Evolutionary conservation across 2,888 invertebrate genomes (phyloP).

Genomic region (Automeris io): DNA sequence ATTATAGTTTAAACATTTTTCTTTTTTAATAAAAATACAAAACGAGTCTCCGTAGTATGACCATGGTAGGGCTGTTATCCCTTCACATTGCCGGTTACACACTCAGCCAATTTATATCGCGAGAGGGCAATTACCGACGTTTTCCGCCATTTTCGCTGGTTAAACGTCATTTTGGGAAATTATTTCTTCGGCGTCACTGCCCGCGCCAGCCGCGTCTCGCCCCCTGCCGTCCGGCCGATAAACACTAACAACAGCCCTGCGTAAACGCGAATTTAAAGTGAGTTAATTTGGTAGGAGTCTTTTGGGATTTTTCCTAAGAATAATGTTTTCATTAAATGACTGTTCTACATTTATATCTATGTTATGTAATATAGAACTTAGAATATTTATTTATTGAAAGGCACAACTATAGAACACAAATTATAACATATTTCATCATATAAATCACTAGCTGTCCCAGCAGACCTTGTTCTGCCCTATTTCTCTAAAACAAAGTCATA

Average conservation of each 20-base stretch:
- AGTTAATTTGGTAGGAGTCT: slow-evolving; percentile 13
- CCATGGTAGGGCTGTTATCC: slow-evolving; percentile 31
- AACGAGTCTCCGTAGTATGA: slow-evolving; percentile 2
- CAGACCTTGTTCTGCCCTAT: too few relatives aligned
- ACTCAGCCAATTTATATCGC: slow-evolving; percentile 68
- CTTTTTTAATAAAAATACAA: not conserved
- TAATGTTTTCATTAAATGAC: too few relatives aligned
- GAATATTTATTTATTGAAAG: too few relatives aligned
- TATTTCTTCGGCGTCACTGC: slow-evolving; percentile 38
- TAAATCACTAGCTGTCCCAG: too few relatives aligned
- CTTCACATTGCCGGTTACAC: slow-evolving; percentile 57
- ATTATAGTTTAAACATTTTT: too few relatives aligned
- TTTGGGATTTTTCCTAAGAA: too few relatives aligned
- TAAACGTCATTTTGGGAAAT: slow-evolving; percentile 64
- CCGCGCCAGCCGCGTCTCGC: slow-evolving; percentile 27
- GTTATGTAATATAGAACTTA: too few relatives aligned
- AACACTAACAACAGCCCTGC: slow-evolving; percentile 20
- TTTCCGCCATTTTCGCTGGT: slow-evolving; percentile 55
- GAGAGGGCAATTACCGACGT: slow-evolving; percentile 62
- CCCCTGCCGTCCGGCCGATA: slow-evolving; percentile 40
- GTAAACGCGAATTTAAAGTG: slow-evolving; percentile 15
- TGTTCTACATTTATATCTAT: too few relatives aligned
- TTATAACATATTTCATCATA: too few relatives aligned
- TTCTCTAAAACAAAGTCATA: too few relatives aligned
- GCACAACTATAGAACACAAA: too few relatives aligned